Base-by-base conservation (phyloP, 2,113 vertebrate species). In the Pygoscelis antarcticus region DNA sequence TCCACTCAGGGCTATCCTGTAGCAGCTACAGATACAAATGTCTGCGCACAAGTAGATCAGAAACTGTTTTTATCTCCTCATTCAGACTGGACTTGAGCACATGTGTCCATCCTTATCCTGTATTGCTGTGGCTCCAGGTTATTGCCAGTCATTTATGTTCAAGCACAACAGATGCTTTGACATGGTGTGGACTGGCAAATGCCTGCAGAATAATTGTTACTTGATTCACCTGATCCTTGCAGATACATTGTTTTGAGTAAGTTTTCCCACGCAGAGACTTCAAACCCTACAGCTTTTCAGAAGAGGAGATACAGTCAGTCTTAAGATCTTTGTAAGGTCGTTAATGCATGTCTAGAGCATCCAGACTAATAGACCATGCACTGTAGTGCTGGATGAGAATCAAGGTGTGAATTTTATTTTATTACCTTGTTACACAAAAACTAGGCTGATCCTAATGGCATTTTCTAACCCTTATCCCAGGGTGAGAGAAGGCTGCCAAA, bases 91-190 rank as follows among this genome's bases (percentile, higher is more conserved):
- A 10, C 34, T 72, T 55, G 40, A 58, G 14, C n/a, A 60, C 2
- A 22, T 0, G 0, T 34, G 18, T 47, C 29, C 7, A 18, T 49
- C 18, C 21, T 72, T 44, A 61, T 7, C 7, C 16, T 66, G 10
- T 58, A 38, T 32, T 83, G 19, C 40, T 52, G 40, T 42, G 54
- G 4, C 18, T 91, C 17, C 7, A 25, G 23, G 26, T 40, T 82
- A 13, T 34, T 85, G 25, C 32, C 13, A 30, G 20, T 16, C 18
- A 20, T 47, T 52, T 61, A 14, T 21, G 11, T 62, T 78, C 40
- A 70, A 62, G 42, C 15, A 36, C 0, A 4, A 29, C 16, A 19
- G 11, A 60, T 64, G 4, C 29, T 71, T 79, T 68, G 42, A 36
- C 55, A 29, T 47, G 38, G n/a, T 40, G 13, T 25, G 14, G 17